Conservation (phyloP, 2,113 vertebrate genomes). For the Mus pahari region DNA sequence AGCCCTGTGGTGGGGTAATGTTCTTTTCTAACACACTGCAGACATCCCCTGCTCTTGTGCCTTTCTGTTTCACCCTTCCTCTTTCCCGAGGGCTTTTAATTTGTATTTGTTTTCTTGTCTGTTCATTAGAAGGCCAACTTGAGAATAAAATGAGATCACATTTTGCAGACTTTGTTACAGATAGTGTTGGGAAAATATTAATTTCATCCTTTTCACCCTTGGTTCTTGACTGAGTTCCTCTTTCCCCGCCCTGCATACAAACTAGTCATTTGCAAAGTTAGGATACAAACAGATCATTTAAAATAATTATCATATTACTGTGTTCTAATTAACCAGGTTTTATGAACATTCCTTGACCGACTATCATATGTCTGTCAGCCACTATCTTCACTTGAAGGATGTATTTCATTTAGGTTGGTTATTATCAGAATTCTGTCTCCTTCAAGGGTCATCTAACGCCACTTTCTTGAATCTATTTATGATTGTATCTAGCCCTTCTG, state of each 20-base stretch:
- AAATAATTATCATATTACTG: not conserved
- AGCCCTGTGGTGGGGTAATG: not conserved
- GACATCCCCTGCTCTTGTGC: not conserved
- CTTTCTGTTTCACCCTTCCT: not conserved
- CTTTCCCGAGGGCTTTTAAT: not conserved
- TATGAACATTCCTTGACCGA: not conserved
- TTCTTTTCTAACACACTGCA: slow-evolving; percentile 32
- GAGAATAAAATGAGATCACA: slow-evolving; percentile 46
- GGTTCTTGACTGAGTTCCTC: not conserved
- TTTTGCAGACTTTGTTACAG: not conserved
- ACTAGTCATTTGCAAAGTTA: not conserved
- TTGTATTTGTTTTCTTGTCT: not conserved
- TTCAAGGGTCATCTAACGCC: not conserved
- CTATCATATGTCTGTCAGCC: not conserved
- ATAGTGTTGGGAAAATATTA: not conserved
- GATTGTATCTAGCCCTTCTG: not conserved
- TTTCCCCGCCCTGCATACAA: not conserved
- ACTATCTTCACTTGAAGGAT: not conserved
- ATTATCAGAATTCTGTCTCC: not conserved
- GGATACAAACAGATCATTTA: not conserved
- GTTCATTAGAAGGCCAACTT: slow-evolving; percentile 34
- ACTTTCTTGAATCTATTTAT: not conserved
- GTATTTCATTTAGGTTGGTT: not conserved
- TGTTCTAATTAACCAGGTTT: not conserved
- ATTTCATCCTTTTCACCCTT: not conserved